Base-by-base conservation (phyloP, 1,140 invertebrate genomes). In the Augochlora pura region DNA sequence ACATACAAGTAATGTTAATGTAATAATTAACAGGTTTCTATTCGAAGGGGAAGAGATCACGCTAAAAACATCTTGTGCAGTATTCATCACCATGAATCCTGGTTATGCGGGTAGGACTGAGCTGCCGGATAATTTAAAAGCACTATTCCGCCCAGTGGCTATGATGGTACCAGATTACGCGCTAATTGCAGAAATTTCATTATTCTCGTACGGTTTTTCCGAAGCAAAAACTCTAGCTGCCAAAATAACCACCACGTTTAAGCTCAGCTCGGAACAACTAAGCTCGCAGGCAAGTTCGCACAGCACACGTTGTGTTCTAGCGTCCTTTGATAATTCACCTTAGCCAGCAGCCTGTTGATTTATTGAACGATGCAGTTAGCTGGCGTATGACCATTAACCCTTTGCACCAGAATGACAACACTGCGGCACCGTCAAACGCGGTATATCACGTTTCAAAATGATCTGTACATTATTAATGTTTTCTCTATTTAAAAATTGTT, bases 91-190 rank as follows among this genome's bases (percentile, higher is more conserved):
- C 3, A 96, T 96, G 95, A 96, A 96, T 92, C 96, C 96, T 8
- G 94, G 95, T 65, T 96, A 96, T 87, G 95, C 95, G 23, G 96
- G 96, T 25, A 91, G 96, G 57, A 96, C 96, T 0, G 96, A 96
- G 87, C 90, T 96, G 18, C 96, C 96, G 0, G 96, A 96, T 85
- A 96, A 96, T 87, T 89, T 96, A n/a, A 94, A 96, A 91, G 95
- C 95, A 2, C 87, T 96, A 23, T 96, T 96, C 88, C 93, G 96
- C 12, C 95, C 96, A 0, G 96, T 96, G 2, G 95, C 96, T 21
- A 96, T 96, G 96, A 96, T 96, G 96, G 95, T 96, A 1, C 96
- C 96, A 0, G 94, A 96, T 90, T 96, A 96, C 86, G 92, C 94
- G 10, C 90, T 96, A 49, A 96, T 96, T 85, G 95, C 95, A 1